Base-by-base conservation (phyloP, 2,797 vertebrate species). In the Acropternis orthonyx region DNA sequence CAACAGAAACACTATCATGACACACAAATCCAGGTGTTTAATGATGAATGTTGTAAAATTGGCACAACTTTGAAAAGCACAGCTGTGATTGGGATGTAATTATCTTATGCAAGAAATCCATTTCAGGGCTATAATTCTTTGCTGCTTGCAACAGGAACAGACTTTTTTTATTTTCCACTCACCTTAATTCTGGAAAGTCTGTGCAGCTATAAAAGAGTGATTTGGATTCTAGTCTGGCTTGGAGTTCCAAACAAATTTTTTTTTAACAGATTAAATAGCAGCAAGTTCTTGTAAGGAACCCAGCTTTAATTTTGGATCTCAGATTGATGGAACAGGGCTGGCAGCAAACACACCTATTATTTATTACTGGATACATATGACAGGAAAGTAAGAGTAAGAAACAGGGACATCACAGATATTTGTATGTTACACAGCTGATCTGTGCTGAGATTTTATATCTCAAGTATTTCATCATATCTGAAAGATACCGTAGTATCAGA, bases 81-180 rank as follows among this genome's bases (percentile, higher is more conserved):
- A 92, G 58, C 69, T 93, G 76, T 52, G 76, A 94, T 94, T 81
- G 92, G 59, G 66, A 88, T 66, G 79, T 67, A 77, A 84, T 95
- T 95, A 92, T 86, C 76, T 91, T 86, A 48, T 12, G 65, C 46
- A 88, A 92, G 66, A 91, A 91, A 91, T 78, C 72, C 22, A 88
- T 92, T 91, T 93, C 68, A 74, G 86, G 89, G 68, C 62, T 92
- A 22, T 74, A 93, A 67, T 46, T 91, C 89, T 88, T 91, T 39
- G 30, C 61, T 93, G 68, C 72, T 80, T 75, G 65, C 0, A 2
- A 88, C 37, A 88, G 51, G n/a, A 92, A 85, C 14, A 88, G 49
- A 78, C 54, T 92, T 89, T 88, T 88, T 74, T 83, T 84, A 72
- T 94, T 96, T 93, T 94, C 73, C 36, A 76, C 15, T 83, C 72